Evolutionary conservation across 2,888 invertebrate genomes (phyloP), one percentile per base, ranked within the genome.

Genomic region (Plagodis pulveraria): DNA sequence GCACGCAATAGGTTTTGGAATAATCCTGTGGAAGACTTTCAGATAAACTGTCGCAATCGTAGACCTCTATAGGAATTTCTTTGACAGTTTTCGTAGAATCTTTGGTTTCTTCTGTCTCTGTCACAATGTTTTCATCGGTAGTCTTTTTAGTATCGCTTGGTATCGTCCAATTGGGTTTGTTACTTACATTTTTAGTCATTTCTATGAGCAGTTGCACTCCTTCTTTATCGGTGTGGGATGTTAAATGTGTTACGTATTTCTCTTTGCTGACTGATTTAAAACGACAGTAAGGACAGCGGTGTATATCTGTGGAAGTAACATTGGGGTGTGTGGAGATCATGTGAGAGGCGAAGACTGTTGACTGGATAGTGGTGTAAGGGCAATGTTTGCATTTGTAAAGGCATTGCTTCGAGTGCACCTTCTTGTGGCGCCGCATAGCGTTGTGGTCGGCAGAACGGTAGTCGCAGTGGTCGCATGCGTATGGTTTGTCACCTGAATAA

Each of bases 371-470:
- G 9, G 95, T 95, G 83, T 97, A 97, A 0, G 95, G 93, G 76
- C 98, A 98, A 76, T 95, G 94, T 47, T 95, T 95, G 77, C 98
- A 98, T 69, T 95, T 94, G 84, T 98, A 98, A 0, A 95, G 94
- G 71, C 94, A 95, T 50, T 95, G 94, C 11, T 96, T 96, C 6
- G 96, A 94, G 81, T 98, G 97, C 9, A 94, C 93, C 86, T 95
- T 94, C 72, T 96, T 95, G 84, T 98, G 98, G 2, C 97, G 93
- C 33, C 97, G 91, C 67, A 97, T 90, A 0, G 97, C 95, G 82
- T 97, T 97, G 84, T 97, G 97, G 80, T 97, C 97, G 4, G 95
- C 94, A 5, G 96, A 95, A 43, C 94, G 89, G 80, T 96, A 97
- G 5, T 91, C 89, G 81, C 98, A 98, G 50, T 93, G 85, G 40